These are phyloP conservation scores for Caloenas nicobarica DNA, from an alignment of 2,113 vertebrate species.

Conservation along the genomic window DNA sequence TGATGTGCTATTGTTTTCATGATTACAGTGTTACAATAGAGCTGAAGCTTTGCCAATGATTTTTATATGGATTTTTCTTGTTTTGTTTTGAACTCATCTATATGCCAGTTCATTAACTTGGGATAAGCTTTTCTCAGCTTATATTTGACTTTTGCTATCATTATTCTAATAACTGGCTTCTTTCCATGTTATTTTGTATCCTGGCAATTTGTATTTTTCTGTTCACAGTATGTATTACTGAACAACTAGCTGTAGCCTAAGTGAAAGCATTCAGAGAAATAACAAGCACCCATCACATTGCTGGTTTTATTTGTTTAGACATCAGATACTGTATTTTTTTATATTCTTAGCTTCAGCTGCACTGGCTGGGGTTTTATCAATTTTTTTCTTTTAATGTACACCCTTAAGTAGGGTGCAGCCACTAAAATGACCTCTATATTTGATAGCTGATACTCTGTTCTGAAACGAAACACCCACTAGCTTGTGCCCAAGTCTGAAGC, in stretches of 20 bases:
- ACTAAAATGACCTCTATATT: not conserved
- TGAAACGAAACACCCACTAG: not conserved
- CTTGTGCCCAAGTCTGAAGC: not conserved
- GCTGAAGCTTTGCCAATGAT: not conserved
- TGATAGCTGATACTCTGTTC: not conserved
- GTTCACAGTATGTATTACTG: not conserved
- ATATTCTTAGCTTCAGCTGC: not conserved
- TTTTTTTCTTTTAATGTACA: not conserved
- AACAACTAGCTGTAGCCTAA: not conserved
- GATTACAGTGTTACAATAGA: not conserved
- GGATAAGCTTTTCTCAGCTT: not conserved
- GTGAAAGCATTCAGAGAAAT: not conserved
- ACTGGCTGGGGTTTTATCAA: not conserved
- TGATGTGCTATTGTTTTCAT: not conserved
- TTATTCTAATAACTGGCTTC: not conserved
- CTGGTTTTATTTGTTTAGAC: not conserved
- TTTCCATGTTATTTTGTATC: not conserved
- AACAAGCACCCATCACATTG: not conserved
- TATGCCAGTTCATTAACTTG: not conserved
- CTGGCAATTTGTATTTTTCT: not conserved
- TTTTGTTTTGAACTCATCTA: constrained; percentile 11
- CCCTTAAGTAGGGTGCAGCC: not conserved
- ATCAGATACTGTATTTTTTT: not conserved
- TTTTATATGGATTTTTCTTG: not conserved
- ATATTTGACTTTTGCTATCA: not conserved